Evolutionary conservation across 2,113 vertebrate genomes (phyloP).

Genomic region (Mixornis gularis): DNA sequence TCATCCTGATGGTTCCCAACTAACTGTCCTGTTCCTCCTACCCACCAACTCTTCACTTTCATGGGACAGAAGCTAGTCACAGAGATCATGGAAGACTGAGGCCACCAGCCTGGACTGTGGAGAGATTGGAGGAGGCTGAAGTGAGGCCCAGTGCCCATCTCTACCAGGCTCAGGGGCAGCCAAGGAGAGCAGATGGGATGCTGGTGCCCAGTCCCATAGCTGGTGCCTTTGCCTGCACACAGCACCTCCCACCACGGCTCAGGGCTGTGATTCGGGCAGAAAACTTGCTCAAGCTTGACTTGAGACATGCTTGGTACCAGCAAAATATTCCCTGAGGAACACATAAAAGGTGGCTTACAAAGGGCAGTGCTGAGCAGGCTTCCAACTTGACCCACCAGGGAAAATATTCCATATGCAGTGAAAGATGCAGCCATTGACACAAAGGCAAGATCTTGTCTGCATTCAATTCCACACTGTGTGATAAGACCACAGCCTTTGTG

Average conservation of each 20-base stretch:
- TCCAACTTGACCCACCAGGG: not conserved
- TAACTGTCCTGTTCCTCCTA: not conserved
- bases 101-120: not conserved
- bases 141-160: not conserved
- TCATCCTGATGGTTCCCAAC: not conserved
- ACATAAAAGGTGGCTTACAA: not conserved
- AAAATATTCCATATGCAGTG: not conserved
- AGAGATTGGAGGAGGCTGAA: not conserved
- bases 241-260: rapidly evolving
- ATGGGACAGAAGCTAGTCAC: not conserved
- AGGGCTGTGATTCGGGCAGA: not conserved
- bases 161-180: not conserved
- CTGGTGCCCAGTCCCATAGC: not conserved
- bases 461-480: not conserved
- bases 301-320: not conserved
- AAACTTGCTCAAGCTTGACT: not conserved
- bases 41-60: not conserved
- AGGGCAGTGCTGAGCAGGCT: not conserved
- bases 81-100: not conserved
- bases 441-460: not conserved
- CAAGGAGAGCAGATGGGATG: not conserved
- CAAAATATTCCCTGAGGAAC: not conserved
- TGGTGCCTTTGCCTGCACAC: rapidly evolving
- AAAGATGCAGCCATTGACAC: not conserved
- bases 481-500: not conserved